Evolutionary conservation across 2,888 invertebrate species (phyloP).

Genomic region (Melinaea marsaeus): DNA sequence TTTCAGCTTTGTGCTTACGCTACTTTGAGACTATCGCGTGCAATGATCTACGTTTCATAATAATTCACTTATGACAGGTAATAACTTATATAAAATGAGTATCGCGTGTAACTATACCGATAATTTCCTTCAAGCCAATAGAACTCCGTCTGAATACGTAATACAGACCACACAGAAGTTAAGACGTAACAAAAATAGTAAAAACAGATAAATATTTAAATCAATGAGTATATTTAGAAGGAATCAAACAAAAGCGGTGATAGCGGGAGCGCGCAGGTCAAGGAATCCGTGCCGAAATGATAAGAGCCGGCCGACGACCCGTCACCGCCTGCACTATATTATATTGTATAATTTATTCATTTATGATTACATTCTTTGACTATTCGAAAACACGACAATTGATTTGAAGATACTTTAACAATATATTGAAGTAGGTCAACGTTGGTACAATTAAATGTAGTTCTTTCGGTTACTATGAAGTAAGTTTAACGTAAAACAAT

Average conservation of each 20-base stretch:
- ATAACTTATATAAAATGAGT: no score
- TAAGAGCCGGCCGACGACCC: constrained; percentile 68
- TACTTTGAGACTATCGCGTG: no score
- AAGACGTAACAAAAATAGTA: background rate
- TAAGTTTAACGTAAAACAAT: no score
- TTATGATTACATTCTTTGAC: background rate
- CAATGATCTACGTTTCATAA: no score
- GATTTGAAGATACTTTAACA: no score
- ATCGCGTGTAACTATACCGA: no score
- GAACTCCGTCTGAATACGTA: background rate
- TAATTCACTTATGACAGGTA: no score
- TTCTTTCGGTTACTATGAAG: no score
- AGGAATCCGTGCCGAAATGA: constrained; percentile 76
- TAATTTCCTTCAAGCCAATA: background rate
- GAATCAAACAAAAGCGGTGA: constrained; percentile 10
- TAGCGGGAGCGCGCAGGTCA: constrained; percentile 46
- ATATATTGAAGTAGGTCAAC: no score
- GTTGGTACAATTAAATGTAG: no score
- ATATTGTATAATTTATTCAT: background rate
- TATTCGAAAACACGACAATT: no score
- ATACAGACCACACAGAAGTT: background rate
- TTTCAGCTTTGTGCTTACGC: no score
- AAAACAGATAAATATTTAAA: constrained; percentile 1
- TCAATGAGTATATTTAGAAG: constrained; percentile 6
- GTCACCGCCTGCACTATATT: constrained; percentile 21